Conservation (phyloP, 2,113 vertebrate genomes). For the Grammomys dolichurus region DNA sequence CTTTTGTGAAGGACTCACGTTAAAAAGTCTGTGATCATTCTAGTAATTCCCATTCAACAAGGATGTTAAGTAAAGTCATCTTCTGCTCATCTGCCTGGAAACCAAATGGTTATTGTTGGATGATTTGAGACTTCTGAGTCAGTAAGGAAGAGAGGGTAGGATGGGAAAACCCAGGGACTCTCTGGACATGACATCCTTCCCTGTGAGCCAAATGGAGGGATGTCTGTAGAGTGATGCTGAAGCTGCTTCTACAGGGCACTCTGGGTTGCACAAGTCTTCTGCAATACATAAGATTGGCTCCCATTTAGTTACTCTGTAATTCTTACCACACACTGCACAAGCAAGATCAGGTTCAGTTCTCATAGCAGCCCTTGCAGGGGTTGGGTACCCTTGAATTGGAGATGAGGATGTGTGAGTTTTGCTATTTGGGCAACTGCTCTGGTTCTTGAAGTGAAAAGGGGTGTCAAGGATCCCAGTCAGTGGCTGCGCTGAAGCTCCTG, state of each 20-base stretch:
- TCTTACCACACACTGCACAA: background rate
- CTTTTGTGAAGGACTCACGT: constrained; percentile 53
- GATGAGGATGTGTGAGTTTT: background rate
- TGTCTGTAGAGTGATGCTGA: background rate
- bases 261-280: constrained; percentile 41
- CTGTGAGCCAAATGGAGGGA: background rate
- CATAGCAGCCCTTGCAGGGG: background rate
- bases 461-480: background rate
- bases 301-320: background rate
- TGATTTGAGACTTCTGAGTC: constrained; percentile 27
- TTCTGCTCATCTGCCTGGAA: constrained; percentile 25
- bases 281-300: background rate
- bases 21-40: constrained; percentile 44
- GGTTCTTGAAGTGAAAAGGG: background rate
- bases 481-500: background rate
- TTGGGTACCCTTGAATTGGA: background rate
- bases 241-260: background rate
- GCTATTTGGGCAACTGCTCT: background rate
- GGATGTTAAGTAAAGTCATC: constrained; percentile 43
- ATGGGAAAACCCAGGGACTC: background rate
- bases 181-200: background rate
- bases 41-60: background rate
- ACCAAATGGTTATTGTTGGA: background rate
- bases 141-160: background rate
- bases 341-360: background rate